These are phyloP conservation scores for Acropternis orthonyx DNA, from an alignment of 2,797 vertebrate species.

Conservation along the genomic window DNA sequence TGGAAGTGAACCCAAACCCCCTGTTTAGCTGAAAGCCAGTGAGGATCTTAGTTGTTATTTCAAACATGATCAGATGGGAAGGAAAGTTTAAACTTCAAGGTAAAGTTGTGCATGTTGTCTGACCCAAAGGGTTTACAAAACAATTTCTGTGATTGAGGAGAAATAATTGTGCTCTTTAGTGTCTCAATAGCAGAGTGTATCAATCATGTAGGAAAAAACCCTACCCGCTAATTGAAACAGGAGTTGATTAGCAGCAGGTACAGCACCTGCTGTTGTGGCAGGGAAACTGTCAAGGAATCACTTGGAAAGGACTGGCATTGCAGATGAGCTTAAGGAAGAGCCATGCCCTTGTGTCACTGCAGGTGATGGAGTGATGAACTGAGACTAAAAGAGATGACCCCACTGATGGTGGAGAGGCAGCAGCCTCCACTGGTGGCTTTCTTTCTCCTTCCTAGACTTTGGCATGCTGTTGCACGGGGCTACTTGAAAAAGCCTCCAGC, in stretches of 20 bases:
- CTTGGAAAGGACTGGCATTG: background rate
- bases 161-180: background rate
- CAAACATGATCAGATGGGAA: background rate
- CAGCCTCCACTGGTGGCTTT: background rate
- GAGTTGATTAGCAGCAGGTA: background rate
- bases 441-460: background rate
- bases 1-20: background rate
- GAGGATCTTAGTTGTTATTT: background rate
- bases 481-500: constrained; percentile 34
- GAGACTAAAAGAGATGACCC: background rate
- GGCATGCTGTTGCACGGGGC: fast-evolving
- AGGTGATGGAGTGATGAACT: background rate
- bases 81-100: background rate
- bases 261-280: background rate
- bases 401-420: background rate
- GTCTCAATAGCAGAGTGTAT: background rate
- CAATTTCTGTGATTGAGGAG: background rate
- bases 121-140: background rate
- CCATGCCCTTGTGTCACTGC: background rate
- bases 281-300: background rate
- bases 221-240: background rate
- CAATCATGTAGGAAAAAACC: background rate
- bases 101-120: background rate
- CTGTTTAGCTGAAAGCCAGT: background rate
- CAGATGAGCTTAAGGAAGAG: background rate